phyloP scores from a whole-genome alignment of 2,797 vertebrate species.

The Microcaecilia unicolor region DNA sequence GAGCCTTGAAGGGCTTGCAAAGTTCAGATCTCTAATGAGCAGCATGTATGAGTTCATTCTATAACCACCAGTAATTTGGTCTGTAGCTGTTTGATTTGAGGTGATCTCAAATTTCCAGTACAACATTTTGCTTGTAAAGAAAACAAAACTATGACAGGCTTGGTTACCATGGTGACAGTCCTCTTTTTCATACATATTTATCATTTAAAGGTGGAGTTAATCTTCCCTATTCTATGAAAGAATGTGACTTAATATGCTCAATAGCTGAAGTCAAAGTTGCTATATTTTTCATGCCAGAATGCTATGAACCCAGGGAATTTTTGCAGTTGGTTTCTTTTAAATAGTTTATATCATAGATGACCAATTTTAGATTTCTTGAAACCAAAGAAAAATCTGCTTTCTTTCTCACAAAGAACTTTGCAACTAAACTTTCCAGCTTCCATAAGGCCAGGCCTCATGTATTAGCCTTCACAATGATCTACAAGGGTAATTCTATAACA shows the following conservation, averaged over 20 bases:
- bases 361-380: constrained; percentile 22
- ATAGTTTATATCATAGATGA: constrained; percentile 35
- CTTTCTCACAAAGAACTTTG: constrained; percentile 26
- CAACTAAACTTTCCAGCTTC: constrained; percentile 30
- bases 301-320: constrained; percentile 14
- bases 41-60: neutral
- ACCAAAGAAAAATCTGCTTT: neutral
- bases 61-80: neutral
- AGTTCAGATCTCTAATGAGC: neutral
- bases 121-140: constrained; percentile 32
- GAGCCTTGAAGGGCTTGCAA: too few species aligned
- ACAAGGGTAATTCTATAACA: too few species aligned
- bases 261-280: constrained; percentile 47
- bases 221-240: constrained; percentile 27
- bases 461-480: too few species aligned
- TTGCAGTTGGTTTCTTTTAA: constrained; percentile 25
- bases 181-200: constrained; percentile 46
- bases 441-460: too few species aligned
- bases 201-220: constrained; percentile 39
- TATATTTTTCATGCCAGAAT: constrained; percentile 45
- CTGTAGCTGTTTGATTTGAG: constrained; percentile 31
- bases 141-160: constrained; percentile 23
- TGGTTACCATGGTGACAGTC: constrained; percentile 46
- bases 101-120: constrained; percentile 32
- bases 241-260: constrained; percentile 42